Base-by-base conservation (phyloP, 2,113 vertebrate genomes). In the Hepsetus odoe region DNA sequence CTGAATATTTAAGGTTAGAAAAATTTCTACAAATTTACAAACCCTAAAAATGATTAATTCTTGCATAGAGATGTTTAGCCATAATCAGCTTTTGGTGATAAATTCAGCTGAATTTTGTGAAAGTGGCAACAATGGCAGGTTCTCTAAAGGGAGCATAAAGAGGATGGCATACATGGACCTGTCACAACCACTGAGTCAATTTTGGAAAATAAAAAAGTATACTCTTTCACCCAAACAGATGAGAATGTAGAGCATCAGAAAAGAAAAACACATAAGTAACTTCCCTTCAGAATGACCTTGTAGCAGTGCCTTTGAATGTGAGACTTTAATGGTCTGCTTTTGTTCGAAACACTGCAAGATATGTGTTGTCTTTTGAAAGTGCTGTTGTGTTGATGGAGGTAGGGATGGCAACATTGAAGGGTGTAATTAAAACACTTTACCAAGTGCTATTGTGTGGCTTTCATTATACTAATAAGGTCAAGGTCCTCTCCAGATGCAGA, bases 161-260 rank as follows among this genome's bases (percentile, higher is more conserved):
- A 83, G 69, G 71, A 80, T 83, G 16, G 78, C 28, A 40, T 58
- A n/a, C n/a, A n/a, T n/a, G n/a, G n/a, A n/a, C 33, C 75, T 20
- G 53, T 46, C 65, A 10, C 76, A 32, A 6, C 53, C 30, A 68
- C 78, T 77, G 72, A 78, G 70, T 65, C 59, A 85, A 85, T 77
- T 83, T 30, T 70, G 65, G 74, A 49, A 65, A 72, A 61, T 77
- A 83, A 80, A 64, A 80, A 71, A 53, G 53, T 55, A 62, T 68
- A 53, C 24, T 6, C n/a, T n/a, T n/a, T n/a, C 35, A n/a, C 55
- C 9, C 53, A 30, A 77, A 61, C 73, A 80, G 67, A 77, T 77
- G 49, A 82, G 46, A 67, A 24, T 69, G 9, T 24, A 18, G 13
- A 77, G 33, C 28, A 69, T 46, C 16, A 0, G 20, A 68, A 28